Conservation (phyloP, 2,888 invertebrate species). For the Lucinisca nassula region DNA sequence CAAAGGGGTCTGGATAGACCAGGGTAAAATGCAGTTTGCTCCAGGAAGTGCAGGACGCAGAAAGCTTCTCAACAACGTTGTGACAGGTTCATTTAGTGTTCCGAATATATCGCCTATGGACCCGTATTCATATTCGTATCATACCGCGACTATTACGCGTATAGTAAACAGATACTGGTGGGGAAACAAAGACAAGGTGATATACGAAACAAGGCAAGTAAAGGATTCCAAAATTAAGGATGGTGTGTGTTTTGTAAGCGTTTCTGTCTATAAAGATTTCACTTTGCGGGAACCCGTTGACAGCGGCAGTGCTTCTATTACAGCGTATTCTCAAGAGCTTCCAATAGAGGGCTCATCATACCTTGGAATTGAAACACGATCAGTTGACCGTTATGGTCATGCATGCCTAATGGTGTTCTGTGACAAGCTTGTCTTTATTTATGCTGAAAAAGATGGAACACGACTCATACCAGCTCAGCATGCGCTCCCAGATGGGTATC, state of each 20-base stretch:
- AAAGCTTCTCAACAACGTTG: background rate
- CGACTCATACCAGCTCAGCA: background rate
- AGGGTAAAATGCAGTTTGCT: constrained; percentile 29
- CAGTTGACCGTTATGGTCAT: constrained; percentile 1
- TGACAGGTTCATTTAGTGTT: background rate
- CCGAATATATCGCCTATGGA: constrained; percentile 30
- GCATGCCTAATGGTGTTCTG: constrained; percentile 10
- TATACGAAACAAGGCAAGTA: constrained; percentile 25
- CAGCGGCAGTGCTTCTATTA: background rate
- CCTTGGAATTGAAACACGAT: background rate
- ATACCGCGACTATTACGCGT: background rate
- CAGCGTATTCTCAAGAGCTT: background rate
- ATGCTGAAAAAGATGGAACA: background rate
- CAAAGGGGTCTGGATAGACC: constrained; percentile 59
- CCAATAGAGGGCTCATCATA: background rate
- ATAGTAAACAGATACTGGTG: background rate
- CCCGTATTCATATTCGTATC: background rate
- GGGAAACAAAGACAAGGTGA: constrained; percentile 38
- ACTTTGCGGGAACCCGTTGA: background rate
- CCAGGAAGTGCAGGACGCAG: background rate
- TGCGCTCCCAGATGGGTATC: background rate
- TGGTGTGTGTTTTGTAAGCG: constrained; percentile 46
- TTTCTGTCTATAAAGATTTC: constrained; percentile 42
- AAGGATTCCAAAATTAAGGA: background rate
- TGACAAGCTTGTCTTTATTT: background rate